A percentile compares a stretch with the other conserved stretches of the same genome.
phyloP scores from a whole-genome alignment of 1,140 invertebrate species.

The Cydia amplana region DNA sequence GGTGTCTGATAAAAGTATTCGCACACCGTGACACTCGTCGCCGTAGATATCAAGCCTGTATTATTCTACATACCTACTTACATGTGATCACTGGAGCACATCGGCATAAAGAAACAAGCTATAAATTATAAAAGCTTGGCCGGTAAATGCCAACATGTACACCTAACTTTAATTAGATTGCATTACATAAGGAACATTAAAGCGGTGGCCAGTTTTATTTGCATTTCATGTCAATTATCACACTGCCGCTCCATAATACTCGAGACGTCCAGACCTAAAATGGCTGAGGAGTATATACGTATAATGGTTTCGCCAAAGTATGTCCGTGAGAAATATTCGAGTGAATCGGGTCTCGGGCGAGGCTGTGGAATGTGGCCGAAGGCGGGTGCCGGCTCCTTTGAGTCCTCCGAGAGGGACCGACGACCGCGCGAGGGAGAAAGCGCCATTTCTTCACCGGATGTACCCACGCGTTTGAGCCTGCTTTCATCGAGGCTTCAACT shows the following conservation, averaged over 20 bases:
- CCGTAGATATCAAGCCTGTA: not conserved
- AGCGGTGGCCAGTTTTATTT: conserved; percentile 19
- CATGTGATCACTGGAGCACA: not conserved
- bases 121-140: conserved; percentile 9
- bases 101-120: not conserved
- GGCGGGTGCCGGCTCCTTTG: conserved; percentile 76
- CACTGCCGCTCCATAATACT: conserved; percentile 21
- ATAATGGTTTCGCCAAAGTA: conserved; percentile 74
- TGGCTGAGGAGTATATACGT: conserved; percentile 45
- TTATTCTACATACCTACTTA: not conserved
- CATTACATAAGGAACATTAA: conserved; percentile 16
- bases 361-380: conserved; percentile 72
- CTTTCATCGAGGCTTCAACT: conserved; percentile 8
- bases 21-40: not conserved
- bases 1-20: conserved; percentile 4
- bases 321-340: conserved; percentile 79
- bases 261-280: conserved; percentile 21
- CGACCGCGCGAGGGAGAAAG: conserved; percentile 69
- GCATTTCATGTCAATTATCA: conserved; percentile 31
- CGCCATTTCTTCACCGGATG: conserved; percentile 55
- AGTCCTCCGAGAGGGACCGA: conserved; percentile 69
- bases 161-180: not conserved
- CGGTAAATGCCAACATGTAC: not conserved
- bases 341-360: conserved; percentile 64
- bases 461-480: not conserved